These are phyloP conservation scores for Epinotia brunnichana DNA, from an alignment of 2,888 invertebrate genomes.

Conservation along the genomic window DNA sequence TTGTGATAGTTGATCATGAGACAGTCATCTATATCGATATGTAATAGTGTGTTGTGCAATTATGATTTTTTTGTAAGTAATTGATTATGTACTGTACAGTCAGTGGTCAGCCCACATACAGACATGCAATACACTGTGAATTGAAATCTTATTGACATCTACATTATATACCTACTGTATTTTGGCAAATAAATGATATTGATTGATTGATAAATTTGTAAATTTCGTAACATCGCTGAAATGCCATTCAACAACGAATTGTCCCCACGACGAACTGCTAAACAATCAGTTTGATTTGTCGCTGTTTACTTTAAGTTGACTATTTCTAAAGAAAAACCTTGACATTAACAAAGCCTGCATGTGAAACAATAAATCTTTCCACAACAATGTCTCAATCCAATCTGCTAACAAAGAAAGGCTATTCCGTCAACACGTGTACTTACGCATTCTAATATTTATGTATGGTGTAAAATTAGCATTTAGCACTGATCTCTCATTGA, in stretches of 20 bases:
- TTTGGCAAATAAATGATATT: no score
- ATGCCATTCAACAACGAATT: neutral
- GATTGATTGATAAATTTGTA: no score
- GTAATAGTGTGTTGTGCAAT: no score
- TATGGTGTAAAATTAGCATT: slow-evolving; percentile 32
- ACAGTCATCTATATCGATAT: no score
- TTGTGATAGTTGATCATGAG: no score
- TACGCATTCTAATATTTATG: slow-evolving; percentile 32
- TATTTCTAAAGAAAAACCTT: slow-evolving; percentile 18
- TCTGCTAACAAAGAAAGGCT: slow-evolving; percentile 29
- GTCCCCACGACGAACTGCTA: neutral
- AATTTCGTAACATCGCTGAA: no score
- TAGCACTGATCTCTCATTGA: slow-evolving; percentile 28
- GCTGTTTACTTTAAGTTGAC: neutral
- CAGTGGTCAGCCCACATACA: no score
- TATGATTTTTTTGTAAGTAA: no score
- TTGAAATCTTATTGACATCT: no score
- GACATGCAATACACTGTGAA: no score
- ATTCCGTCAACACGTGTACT: slow-evolving; percentile 28
- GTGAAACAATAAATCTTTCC: slow-evolving; percentile 37
- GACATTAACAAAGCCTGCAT: slow-evolving; percentile 17
- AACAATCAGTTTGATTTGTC: slow-evolving; percentile 1
- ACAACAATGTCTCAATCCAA: slow-evolving; percentile 33
- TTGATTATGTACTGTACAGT: no score
- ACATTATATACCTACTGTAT: no score